Conservation (phyloP, 2,797 vertebrate genomes). For the Salmo trutta region DNA sequence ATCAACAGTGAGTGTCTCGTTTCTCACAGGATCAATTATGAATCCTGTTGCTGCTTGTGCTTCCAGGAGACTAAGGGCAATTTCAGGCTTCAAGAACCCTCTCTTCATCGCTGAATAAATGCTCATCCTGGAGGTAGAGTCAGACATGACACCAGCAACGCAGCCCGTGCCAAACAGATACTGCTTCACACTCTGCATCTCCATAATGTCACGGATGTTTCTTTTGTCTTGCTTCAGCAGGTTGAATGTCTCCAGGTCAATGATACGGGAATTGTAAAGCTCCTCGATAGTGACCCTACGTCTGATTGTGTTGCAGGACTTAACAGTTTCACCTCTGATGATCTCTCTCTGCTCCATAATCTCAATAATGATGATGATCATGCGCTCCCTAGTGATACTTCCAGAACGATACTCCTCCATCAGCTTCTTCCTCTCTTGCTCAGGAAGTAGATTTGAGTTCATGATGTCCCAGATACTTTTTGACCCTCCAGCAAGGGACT, state of each 20-base stretch:
- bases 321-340: slow-evolving; percentile 77
- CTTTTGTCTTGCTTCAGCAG: slow-evolving; percentile 86
- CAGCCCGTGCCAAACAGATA: slow-evolving; percentile 93
- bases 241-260: slow-evolving; percentile 88
- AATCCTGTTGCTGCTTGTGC: slow-evolving; percentile 97
- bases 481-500: slow-evolving; percentile 80
- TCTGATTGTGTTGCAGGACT: slow-evolving; percentile 82
- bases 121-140: slow-evolving; percentile 82
- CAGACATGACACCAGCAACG: slow-evolving; percentile 86
- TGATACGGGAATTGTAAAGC: slow-evolving; percentile 88
- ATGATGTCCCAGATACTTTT: slow-evolving; percentile 93
- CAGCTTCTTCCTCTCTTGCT: slow-evolving; percentile 84
- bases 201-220: slow-evolving; percentile 87
- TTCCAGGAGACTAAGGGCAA: slow-evolving; percentile 86
- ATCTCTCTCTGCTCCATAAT: slow-evolving; percentile 96
- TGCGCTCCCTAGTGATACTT: slow-evolving; percentile 91
- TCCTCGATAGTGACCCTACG: slow-evolving; percentile 90
- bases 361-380: slow-evolving; percentile 98
- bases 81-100: slow-evolving; percentile 82
- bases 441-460: slow-evolving; percentile 90
- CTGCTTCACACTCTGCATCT: slow-evolving; percentile 81
- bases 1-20: slow-evolving; percentile 90
- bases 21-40: slow-evolving; percentile 87
- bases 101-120: slow-evolving; percentile 94
- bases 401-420: slow-evolving; percentile 91